Evolutionary conservation across 2,888 invertebrate genomes (phyloP).

Genomic region (Eupithecia abbreviata): DNA sequence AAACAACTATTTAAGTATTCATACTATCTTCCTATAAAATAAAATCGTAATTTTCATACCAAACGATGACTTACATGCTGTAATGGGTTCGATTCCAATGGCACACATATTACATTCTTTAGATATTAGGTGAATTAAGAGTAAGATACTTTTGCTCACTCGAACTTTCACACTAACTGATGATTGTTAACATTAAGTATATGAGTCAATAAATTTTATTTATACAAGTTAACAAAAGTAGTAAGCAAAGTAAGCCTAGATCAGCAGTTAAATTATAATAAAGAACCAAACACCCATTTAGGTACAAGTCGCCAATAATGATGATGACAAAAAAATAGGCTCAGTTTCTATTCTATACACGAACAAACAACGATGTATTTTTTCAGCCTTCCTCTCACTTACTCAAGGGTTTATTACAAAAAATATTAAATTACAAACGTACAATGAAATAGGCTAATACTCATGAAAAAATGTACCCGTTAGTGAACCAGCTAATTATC

Average conservation of each 20-base stretch:
- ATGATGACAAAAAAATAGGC: conserved; percentile 12
- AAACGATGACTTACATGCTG: neutral
- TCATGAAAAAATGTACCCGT: conserved; percentile 73
- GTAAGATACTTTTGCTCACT: neutral
- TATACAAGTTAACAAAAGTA: neutral
- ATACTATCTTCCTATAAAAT: no score
- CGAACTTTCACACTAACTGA: neutral
- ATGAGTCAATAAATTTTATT: neutral
- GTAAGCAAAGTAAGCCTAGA: no score
- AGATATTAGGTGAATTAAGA: neutral
- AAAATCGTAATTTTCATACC: no score
- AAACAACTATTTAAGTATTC: no score
- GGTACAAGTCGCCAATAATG: neutral
- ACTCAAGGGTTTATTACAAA: conserved; percentile 70
- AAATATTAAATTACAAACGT: conserved; percentile 80
- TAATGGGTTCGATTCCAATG: neutral
- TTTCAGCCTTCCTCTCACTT: conserved; percentile 65
- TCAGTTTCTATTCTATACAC: conserved; percentile 55
- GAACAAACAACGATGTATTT: conserved; percentile 64
- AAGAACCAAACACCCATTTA: neutral
- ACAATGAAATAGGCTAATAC: conserved; percentile 71
- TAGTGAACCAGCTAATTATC: conserved; percentile 79
- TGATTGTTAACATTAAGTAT: neutral
- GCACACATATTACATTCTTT: neutral
- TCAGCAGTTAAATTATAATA: neutral